A percentile compares a stretch with the other conserved stretches of the same genome.
These are phyloP conservation scores for Epirrita christyi DNA, from an alignment of 2,888 invertebrate genomes.

Conservation along the genomic window DNA sequence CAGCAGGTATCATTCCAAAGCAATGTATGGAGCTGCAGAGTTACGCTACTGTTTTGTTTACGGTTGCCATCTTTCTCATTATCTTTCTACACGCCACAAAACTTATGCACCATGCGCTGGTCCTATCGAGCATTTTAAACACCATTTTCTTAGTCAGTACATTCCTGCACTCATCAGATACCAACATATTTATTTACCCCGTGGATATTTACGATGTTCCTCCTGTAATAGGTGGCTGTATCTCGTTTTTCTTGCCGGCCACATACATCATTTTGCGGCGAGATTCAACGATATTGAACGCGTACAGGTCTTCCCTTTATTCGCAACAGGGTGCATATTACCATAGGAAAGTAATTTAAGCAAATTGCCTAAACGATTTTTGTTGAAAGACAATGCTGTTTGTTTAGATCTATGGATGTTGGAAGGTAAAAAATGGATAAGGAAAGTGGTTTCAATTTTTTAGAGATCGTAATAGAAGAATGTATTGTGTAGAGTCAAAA, in stretches of 20 bases:
- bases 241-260: constrained; percentile 70
- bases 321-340: constrained; percentile 72
- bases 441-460: constrained; percentile 2
- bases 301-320: constrained; percentile 49
- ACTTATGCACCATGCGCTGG: constrained; percentile 72
- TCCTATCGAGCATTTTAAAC: constrained; percentile 76
- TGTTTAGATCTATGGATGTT: constrained; percentile 59
- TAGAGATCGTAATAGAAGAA: background rate
- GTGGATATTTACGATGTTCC: constrained; percentile 79
- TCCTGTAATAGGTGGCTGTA: constrained; percentile 74
- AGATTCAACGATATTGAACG: constrained; percentile 62
- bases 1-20: too few species aligned
- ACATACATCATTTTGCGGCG: constrained; percentile 71
- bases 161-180: constrained; percentile 78
- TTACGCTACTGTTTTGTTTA: constrained; percentile 13
- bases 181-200: constrained; percentile 78
- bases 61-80: constrained; percentile 53
- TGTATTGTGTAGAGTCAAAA: background rate
- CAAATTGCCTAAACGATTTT: constrained; percentile 79
- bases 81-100: constrained; percentile 78
- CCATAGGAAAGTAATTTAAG: constrained; percentile 80
- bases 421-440: constrained; percentile 13
- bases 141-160: constrained; percentile 69
- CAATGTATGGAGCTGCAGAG: background rate
- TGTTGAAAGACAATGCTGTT: constrained; percentile 65